These are phyloP conservation scores for Odontocolon sp. DNA, from an alignment of 2,888 invertebrate species.

Conservation along the genomic window DNA sequence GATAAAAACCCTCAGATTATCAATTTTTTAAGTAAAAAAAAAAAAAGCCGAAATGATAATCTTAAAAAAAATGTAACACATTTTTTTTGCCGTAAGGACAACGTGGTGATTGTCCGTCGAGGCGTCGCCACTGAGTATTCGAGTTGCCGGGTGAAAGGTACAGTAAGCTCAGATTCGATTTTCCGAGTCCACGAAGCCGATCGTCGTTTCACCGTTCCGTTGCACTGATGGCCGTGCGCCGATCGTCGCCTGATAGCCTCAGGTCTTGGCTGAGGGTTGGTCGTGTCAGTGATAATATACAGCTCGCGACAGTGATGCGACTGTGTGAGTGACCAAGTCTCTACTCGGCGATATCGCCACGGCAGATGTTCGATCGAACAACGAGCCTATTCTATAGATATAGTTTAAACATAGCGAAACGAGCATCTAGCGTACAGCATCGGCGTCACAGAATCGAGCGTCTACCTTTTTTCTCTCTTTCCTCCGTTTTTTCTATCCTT, in stretches of 20 bases:
- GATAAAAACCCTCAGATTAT: too few species aligned
- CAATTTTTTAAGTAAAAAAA: neutral
- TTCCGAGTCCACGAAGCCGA: constrained; percentile 30
- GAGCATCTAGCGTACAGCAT: constrained; percentile 7
- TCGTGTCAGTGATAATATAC: constrained; percentile 28
- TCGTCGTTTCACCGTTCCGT: constrained; percentile 41
- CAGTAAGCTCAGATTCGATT: constrained; percentile 31
- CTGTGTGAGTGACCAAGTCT: constrained; percentile 26
- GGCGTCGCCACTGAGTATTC: constrained; percentile 3
- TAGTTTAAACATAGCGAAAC: constrained; percentile 6
- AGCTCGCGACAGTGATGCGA: too few species aligned
- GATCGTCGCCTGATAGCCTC: constrained; percentile 38
- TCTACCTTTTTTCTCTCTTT: constrained; percentile 43
- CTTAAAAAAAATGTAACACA: neutral
- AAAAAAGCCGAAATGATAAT: neutral
- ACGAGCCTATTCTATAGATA: constrained; percentile 41
- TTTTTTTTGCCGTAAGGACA: neutral
- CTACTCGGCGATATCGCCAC: constrained; percentile 51
- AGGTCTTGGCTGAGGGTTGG: constrained; percentile 12
- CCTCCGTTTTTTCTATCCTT: neutral
- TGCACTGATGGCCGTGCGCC: constrained; percentile 17
- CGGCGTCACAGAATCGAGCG: constrained; percentile 49
- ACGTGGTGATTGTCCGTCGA: neutral
- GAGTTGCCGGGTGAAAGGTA: constrained; percentile 14
- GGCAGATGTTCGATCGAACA: constrained; percentile 51